phyloP scores from a whole-genome alignment of 37 sponge, comb jelly and placozoan species.

The Mnemiopsis leidyi region DNA sequence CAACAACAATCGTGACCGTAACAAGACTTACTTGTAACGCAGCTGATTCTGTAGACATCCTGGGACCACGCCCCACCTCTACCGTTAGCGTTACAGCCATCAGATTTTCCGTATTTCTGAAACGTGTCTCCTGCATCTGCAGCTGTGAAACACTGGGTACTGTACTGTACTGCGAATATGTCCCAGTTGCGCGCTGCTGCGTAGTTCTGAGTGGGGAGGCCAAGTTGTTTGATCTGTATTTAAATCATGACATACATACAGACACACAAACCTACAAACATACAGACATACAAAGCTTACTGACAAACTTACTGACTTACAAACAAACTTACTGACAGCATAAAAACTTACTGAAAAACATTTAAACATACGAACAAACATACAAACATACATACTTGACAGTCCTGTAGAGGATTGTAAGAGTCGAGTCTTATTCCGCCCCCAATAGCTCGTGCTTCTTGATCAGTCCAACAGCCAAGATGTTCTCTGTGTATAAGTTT shows the following conservation, averaged over 20 bases:
- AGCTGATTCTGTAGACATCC: not conserved
- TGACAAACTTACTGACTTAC: no score
- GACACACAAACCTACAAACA: no score
- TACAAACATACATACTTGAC: not conserved
- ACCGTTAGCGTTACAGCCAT: not conserved
- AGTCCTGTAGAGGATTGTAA: not conserved
- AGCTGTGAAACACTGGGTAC: not conserved
- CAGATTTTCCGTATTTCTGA: not conserved
- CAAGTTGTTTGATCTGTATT: no score
- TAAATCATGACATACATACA: no score
- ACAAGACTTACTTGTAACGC: no score
- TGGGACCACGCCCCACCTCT: not conserved
- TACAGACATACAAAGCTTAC: no score
- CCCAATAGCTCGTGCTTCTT: not conserved
- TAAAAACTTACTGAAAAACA: not conserved
- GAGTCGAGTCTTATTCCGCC: not conserved
- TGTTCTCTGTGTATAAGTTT: not conserved
- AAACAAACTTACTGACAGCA: no score
- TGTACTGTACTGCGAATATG: not conserved
- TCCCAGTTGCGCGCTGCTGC: not conserved
- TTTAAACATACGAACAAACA: not conserved
- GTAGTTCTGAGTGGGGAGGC: not conserved
- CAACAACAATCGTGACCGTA: no score
- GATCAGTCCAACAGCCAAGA: not conserved
- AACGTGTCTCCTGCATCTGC: conserved; percentile 15